Percentiles rank a stretch among this genome's conserved stretches.
These are phyloP conservation scores for Leptopilina myrica DNA, from an alignment of 2,888 invertebrate genomes.

Conservation along the genomic window DNA sequence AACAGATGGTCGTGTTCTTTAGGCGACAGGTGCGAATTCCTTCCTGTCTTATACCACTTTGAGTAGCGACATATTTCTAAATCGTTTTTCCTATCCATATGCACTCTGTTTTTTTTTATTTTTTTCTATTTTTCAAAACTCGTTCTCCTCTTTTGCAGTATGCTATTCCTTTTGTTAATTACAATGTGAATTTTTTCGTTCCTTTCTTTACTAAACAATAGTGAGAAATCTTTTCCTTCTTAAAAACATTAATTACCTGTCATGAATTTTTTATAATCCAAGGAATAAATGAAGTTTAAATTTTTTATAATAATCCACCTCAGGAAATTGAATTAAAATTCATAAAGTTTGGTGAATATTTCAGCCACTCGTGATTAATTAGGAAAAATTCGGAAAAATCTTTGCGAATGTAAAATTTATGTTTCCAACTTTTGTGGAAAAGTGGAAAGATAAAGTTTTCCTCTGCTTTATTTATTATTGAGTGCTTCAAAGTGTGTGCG, in stretches of 20 bases:
- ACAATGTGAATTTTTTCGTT: not conserved
- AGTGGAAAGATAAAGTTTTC: not conserved
- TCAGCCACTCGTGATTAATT: too few species aligned
- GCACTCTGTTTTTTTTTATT: not conserved
- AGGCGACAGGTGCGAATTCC: conserved; percentile 33
- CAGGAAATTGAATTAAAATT: too few species aligned
- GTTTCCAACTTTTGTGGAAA: not conserved
- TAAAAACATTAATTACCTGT: not conserved
- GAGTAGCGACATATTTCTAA: conserved; percentile 17
- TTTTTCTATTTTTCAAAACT: not conserved
- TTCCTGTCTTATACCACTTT: conserved; percentile 38
- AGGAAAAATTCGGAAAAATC: too few species aligned
- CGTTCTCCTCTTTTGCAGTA: conserved; percentile 1
- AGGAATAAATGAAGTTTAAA: too few species aligned
- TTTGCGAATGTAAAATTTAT: too few species aligned
- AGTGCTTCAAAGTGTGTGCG: not conserved
- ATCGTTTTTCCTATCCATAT: conserved; percentile 16
- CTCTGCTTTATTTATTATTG: not conserved
- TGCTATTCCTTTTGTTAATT: not conserved
- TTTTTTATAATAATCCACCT: too few species aligned
- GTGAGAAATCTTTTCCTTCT: not conserved
- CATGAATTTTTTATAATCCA: too few species aligned
- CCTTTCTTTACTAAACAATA: not conserved
- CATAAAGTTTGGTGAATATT: too few species aligned
- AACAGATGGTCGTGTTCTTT: conserved; percentile 35